phyloP scores from a whole-genome alignment of 2,113 vertebrate genomes.

The Puffinus mauretanicus region DNA sequence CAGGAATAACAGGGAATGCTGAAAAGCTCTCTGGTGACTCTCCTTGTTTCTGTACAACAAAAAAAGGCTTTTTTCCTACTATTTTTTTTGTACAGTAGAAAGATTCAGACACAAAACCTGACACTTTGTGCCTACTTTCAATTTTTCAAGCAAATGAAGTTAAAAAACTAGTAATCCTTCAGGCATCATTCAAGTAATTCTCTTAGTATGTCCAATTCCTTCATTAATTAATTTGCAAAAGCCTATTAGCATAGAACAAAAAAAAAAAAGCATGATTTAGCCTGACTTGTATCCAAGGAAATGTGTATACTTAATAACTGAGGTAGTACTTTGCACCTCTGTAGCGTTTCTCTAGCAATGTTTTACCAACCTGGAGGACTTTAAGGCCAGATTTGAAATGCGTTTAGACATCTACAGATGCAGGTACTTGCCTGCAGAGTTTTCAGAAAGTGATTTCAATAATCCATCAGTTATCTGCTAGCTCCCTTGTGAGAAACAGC shows the following conservation, averaged over 20 bases:
- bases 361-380: not conserved
- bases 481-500: not conserved
- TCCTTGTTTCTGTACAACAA: not conserved
- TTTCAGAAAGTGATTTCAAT: conserved; percentile 26
- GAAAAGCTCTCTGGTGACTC: conserved; percentile 23
- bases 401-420: not conserved
- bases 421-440: not conserved
- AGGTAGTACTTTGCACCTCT: not conserved
- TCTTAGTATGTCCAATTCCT: not conserved
- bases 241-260: not conserved
- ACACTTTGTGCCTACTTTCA: not conserved
- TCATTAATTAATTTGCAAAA: conserved; percentile 49
- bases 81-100: not conserved
- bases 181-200: not conserved
- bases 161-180: conserved; percentile 3
- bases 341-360: not conserved
- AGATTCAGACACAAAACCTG: not conserved
- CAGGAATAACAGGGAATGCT: conserved; percentile 32
- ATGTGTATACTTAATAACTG: not conserved
- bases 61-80: not conserved
- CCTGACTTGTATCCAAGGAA: conserved; percentile 29
- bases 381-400: not conserved
- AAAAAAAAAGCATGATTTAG: not conserved
- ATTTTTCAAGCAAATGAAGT: conserved; percentile 3
- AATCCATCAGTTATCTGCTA: not conserved